Conservation (phyloP, 2,113 vertebrate genomes). For the Clarias magur region DNA sequence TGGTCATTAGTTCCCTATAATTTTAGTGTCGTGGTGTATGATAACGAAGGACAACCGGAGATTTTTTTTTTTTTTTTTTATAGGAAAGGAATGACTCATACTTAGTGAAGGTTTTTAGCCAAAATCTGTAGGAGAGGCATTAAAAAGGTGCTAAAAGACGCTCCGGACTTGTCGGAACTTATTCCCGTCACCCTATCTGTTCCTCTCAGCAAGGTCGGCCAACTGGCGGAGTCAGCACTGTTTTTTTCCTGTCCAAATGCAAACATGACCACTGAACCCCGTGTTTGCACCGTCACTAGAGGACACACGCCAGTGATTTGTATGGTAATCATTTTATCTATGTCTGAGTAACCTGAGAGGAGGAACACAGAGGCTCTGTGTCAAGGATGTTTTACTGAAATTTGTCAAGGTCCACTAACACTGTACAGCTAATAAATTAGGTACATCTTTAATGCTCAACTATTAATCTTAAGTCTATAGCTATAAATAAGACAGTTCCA, state of each 20-base stretch:
- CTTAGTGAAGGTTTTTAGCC: constrained; percentile 29
- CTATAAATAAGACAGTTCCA: neutral
- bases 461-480: neutral
- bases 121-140: neutral
- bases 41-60: neutral
- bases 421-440: neutral
- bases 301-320: constrained; percentile 34
- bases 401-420: neutral
- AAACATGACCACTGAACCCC: constrained; percentile 43
- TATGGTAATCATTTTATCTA: constrained; percentile 38
- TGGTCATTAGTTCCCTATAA: neutral
- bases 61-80: neutral
- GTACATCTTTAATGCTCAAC: neutral
- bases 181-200: constrained; percentile 8
- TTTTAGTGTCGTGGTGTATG: neutral
- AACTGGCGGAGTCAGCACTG: constrained; percentile 41
- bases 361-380: neutral
- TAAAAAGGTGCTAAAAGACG: constrained; percentile 33
- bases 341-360: constrained; percentile 16
- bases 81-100: neutral
- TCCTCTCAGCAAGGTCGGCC: constrained; percentile 44
- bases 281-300: constrained; percentile 26
- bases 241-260: constrained; percentile 26
- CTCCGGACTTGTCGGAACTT: constrained; percentile 2
- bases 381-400: neutral